These are phyloP conservation scores for Meliscaeva auricollis DNA, from an alignment of 2,888 invertebrate species.

Conservation along the genomic window DNA sequence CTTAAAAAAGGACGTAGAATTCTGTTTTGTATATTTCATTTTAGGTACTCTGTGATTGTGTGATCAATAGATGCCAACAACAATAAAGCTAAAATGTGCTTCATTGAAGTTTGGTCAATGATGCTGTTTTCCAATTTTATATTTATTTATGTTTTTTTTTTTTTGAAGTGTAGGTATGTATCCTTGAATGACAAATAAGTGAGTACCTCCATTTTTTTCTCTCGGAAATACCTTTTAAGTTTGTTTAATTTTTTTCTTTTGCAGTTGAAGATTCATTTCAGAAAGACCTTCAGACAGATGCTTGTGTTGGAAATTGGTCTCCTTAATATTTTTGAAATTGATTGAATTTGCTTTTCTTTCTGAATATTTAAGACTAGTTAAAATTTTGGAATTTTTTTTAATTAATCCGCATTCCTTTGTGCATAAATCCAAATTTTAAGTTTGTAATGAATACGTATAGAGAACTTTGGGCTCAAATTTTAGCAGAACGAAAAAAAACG, in stretches of 20 bases:
- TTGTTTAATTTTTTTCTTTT: neutral
- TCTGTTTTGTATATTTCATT: conserved; percentile 4
- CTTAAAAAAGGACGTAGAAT: conserved; percentile 57
- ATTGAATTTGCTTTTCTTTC: neutral
- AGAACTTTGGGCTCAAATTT: too few relatives aligned
- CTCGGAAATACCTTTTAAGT: neutral
- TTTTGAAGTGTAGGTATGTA: neutral
- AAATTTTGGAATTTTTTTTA: too few relatives aligned
- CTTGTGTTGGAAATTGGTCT: neutral
- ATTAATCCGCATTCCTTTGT: too few relatives aligned
- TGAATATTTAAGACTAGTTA: too few relatives aligned
- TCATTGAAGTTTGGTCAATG: conserved; percentile 61
- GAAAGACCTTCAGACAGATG: conserved; percentile 4
- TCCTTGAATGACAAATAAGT: conserved; percentile 29
- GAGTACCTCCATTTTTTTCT: neutral
- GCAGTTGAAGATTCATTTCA: neutral
- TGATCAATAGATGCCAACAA: conserved; percentile 21
- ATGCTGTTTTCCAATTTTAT: conserved; percentile 57
- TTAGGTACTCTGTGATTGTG: neutral
- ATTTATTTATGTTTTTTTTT: conserved; percentile 15
- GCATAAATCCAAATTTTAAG: too few relatives aligned
- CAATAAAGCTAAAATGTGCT: conserved; percentile 62
- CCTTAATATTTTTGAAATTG: neutral
- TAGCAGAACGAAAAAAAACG: too few relatives aligned
- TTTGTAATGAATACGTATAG: too few relatives aligned